These are phyloP conservation scores for Archivesica marissinica DNA, from an alignment of 1,140 invertebrate species.

Conservation along the genomic window DNA sequence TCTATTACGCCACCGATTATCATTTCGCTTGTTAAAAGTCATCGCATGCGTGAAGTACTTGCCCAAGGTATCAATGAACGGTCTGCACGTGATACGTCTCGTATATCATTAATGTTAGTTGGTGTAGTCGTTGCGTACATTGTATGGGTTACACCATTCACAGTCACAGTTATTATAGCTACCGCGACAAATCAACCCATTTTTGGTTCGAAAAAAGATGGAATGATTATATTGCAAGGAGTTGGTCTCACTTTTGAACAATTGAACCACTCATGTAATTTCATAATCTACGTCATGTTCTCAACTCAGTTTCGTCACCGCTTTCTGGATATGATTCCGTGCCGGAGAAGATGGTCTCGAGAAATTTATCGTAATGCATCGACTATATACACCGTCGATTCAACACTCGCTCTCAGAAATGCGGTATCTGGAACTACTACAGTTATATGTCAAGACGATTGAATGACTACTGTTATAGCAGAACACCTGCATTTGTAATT, in stretches of 20 bases:
- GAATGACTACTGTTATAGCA: no score
- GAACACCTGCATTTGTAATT: no score
- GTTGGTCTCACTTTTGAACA: background rate
- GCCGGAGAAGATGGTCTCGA: background rate
- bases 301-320: background rate
- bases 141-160: slow-evolving; percentile 25
- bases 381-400: no score
- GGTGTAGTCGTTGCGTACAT: background rate
- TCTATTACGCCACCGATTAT: background rate
- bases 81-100: background rate
- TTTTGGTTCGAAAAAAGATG: background rate
- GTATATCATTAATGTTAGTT: background rate
- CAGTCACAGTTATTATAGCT: background rate
- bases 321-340: background rate
- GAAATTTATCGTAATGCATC: no score
- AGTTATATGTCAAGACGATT: no score
- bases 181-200: slow-evolving; percentile 16
- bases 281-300: slow-evolving; percentile 20
- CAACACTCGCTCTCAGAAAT: no score
- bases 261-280: slow-evolving; percentile 27
- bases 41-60: background rate
- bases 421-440: no score
- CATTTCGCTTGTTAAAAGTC: background rate
- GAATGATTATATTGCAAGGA: background rate
- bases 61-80: background rate